Evolutionary conservation across 2,113 vertebrate genomes (phyloP), one percentile per base, ranked within the genome.

Genomic region (Oryzias melastigma): DNA sequence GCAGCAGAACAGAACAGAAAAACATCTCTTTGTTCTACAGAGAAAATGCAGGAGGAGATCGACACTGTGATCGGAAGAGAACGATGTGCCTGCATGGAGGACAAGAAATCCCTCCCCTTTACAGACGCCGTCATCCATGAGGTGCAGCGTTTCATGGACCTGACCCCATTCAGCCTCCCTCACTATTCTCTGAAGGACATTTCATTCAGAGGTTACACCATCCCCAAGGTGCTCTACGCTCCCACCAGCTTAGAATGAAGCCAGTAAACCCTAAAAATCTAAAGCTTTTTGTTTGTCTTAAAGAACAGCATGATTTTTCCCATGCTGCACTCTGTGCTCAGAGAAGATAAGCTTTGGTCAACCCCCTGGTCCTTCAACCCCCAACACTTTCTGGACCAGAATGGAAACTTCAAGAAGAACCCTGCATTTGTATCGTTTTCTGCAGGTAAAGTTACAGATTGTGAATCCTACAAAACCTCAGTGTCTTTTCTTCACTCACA

Each of bases 21-120:
- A 35, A 35, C 7, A 10, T 35, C 2, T 35, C 8, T 35, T 35
- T 35, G 10, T n/a, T 52, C 8, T 58, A 0, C 72, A 96, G 94
- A 89, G 53, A 90, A 86, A 76, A 85, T 93, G 47, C 94, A 94
- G 14, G 68, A 90, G 73, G 95, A 98, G 83, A 95, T 94, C 19
- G 89, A 94, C 19, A 0, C 0, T 0, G 92, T 94, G 47, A 78
- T 95, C 41, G 93, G 93, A 72, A 79, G 45, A 55, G 54, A 90
- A 1, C 78, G 85, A 42, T 76, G 68, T 8, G 93, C 93, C 17
- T 65, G 46, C 41, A 92, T 94, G 92, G 86, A 90, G 19, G 84
- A 93, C 81, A 88, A 75, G 75, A 91, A 88, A 83, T 92, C 87
- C 43, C 86, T 93, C 46, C 91, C 91, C 17, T 91, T 90, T 57